phyloP scores from a whole-genome alignment of 1,140 invertebrate genomes.

The Cyphomyrmex costatus region DNA sequence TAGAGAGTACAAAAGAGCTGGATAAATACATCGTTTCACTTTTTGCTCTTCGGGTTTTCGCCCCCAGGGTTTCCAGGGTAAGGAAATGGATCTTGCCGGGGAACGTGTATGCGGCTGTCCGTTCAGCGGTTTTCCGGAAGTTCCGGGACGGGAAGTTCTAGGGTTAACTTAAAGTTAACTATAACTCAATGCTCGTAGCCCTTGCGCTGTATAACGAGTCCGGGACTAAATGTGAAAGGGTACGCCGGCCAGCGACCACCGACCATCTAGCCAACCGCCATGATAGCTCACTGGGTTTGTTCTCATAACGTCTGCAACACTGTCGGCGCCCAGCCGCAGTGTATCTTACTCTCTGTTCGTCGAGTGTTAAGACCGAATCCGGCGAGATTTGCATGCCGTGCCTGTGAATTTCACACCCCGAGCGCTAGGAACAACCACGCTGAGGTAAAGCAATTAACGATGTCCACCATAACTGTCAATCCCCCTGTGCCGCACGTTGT shows the following conservation, averaged over 20 bases:
- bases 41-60: slow-evolving; percentile 45
- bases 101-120: slow-evolving; percentile 52
- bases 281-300: slow-evolving; percentile 44
- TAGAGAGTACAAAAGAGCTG: background rate
- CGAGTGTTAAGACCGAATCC: slow-evolving; percentile 44
- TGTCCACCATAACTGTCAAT: slow-evolving; percentile 23
- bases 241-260: slow-evolving; percentile 21
- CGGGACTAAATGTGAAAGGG: slow-evolving; percentile 60
- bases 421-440: slow-evolving; percentile 16
- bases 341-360: slow-evolving; percentile 51
- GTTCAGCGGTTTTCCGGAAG: slow-evolving; percentile 69
- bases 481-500: background rate
- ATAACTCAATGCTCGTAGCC: slow-evolving; percentile 68
- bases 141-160: slow-evolving; percentile 64
- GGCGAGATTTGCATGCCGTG: slow-evolving; percentile 54
- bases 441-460: slow-evolving; percentile 52
- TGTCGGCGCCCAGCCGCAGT: slow-evolving; percentile 20
- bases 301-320: slow-evolving; percentile 55
- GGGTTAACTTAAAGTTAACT: slow-evolving; percentile 71
- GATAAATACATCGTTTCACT: slow-evolving; percentile 42
- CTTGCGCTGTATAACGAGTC: slow-evolving; percentile 63
- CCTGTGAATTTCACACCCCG: slow-evolving; percentile 30
- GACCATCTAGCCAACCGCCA: slow-evolving; percentile 30
- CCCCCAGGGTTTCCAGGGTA: slow-evolving; percentile 22
- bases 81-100: slow-evolving; percentile 48